Percentiles rank a stretch among this genome's conserved stretches.
These are phyloP conservation scores for Gymnodraco acuticeps DNA, from an alignment of 2,797 vertebrate genomes.

Conservation along the genomic window DNA sequence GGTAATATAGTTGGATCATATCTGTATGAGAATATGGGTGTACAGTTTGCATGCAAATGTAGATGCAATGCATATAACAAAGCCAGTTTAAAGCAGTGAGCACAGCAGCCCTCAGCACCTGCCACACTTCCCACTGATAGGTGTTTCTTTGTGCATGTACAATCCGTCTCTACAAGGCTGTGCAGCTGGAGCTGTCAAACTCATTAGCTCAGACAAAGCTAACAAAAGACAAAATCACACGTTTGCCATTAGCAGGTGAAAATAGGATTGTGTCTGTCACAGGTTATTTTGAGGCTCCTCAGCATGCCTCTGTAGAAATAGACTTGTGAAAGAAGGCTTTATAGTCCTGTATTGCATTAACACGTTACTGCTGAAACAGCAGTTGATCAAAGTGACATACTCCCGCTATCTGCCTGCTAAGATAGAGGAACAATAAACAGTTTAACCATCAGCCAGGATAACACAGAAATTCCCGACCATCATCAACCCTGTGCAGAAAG, in stretches of 20 bases:
- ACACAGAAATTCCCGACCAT: conserved; percentile 33
- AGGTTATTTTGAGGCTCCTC: conserved; percentile 52
- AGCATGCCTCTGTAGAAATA: conserved; percentile 46
- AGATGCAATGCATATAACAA: conserved; percentile 14
- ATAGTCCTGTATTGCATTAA: conserved; percentile 40
- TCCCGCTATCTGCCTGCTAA: conserved; percentile 41
- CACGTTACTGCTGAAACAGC: conserved; percentile 55
- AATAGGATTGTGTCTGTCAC: conserved; percentile 56
- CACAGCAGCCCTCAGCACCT: conserved; percentile 48
- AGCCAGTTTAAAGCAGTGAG: conserved; percentile 38
- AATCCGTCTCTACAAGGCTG: conserved; percentile 10
- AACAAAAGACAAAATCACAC: conserved; percentile 30
- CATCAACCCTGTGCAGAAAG: conserved; percentile 47
- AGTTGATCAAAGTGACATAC: conserved; percentile 58
- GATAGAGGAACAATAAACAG: conserved; percentile 64
- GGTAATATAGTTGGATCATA: background rate
- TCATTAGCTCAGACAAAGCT: background rate
- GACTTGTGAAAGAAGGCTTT: conserved; percentile 47
- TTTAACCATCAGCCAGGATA: conserved; percentile 60
- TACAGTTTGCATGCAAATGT: conserved; percentile 35
- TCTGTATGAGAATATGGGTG: background rate
- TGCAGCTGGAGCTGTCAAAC: conserved; percentile 34
- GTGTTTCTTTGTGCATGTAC: conserved; percentile 13
- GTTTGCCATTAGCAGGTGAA: conserved; percentile 46
- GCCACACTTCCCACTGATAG: conserved; percentile 41